Conservation (phyloP, 2,888 invertebrate genomes). For the Pachliopta kotzebuea region DNA sequence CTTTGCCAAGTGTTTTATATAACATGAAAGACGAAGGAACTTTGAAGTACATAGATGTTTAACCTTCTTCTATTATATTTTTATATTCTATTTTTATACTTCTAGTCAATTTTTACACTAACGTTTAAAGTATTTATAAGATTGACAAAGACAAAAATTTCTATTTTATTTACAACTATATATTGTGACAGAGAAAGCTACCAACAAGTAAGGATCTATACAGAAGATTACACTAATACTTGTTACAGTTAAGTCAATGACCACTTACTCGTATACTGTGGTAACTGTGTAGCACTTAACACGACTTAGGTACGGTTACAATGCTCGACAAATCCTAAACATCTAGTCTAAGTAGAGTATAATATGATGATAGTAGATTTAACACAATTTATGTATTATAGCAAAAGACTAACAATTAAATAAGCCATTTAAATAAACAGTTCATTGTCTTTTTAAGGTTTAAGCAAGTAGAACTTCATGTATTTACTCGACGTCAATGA, state of each 20-base stretch:
- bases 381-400: neutral
- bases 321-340: neutral
- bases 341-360: too few species aligned
- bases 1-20: neutral
- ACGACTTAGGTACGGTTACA: neutral
- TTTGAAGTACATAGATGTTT: neutral
- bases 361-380: too few species aligned
- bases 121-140: too few species aligned
- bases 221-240: neutral
- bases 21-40: neutral
- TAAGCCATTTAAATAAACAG: neutral
- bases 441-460: too few species aligned
- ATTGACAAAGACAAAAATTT: too few species aligned
- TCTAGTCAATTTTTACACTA: too few species aligned
- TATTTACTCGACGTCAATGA: too few species aligned
- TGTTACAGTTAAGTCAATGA: neutral
- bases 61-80: neutral
- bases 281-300: slow-evolving; percentile 1
- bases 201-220: neutral
- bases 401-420: neutral
- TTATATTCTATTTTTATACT: too few species aligned
- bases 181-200: neutral
- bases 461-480: too few species aligned
- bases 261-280: neutral
- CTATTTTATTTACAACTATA: neutral